Conservation (phyloP, 2,113 vertebrate species). For the Proterorhinus semilunaris region DNA sequence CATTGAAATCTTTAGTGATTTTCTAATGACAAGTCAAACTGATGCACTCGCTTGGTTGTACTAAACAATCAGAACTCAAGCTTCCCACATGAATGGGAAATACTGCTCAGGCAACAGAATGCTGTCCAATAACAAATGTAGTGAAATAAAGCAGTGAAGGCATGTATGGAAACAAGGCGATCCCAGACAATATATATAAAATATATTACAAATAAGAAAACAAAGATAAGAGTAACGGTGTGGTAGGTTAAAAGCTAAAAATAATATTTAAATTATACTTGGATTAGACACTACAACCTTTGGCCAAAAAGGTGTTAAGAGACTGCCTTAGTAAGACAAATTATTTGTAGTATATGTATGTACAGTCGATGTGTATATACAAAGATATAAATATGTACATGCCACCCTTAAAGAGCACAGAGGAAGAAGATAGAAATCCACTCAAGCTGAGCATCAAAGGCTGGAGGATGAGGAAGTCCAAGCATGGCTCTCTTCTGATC, state of each 20-base stretch:
- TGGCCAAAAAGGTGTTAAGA: slow-evolving; percentile 46
- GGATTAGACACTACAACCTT: slow-evolving; percentile 55
- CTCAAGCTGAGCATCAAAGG: slow-evolving; percentile 51
- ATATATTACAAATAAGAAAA: slow-evolving; percentile 65
- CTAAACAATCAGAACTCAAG: slow-evolving; percentile 23
- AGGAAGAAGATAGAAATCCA: slow-evolving; percentile 55
- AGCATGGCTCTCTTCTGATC: slow-evolving; percentile 50
- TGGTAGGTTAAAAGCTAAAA: slow-evolving; percentile 49
- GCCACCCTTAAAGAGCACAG: slow-evolving; percentile 43
- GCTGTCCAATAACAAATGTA: slow-evolving; percentile 41
- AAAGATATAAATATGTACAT: slow-evolving; percentile 57
- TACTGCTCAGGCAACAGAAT: slow-evolving; percentile 22
- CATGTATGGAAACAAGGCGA: slow-evolving; percentile 27
- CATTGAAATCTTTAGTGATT: slow-evolving; percentile 18
- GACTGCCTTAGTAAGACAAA: slow-evolving; percentile 37
- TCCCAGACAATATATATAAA: slow-evolving; percentile 43
- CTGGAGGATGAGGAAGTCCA: slow-evolving; percentile 48
- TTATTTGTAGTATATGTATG: slow-evolving; percentile 42
- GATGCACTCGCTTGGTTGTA: no score
- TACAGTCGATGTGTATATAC: slow-evolving; percentile 53
- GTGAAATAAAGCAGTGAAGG: slow-evolving; percentile 33
- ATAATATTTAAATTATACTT: slow-evolving; percentile 64
- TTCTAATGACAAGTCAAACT: not conserved
- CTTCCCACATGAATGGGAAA: slow-evolving; percentile 14
- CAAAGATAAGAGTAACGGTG: slow-evolving; percentile 27